A percentile compares a stretch with the other conserved stretches of the same genome.
phyloP scores from a whole-genome alignment of 2,888 invertebrate species.

The Pyrrhosoma nymphula region DNA sequence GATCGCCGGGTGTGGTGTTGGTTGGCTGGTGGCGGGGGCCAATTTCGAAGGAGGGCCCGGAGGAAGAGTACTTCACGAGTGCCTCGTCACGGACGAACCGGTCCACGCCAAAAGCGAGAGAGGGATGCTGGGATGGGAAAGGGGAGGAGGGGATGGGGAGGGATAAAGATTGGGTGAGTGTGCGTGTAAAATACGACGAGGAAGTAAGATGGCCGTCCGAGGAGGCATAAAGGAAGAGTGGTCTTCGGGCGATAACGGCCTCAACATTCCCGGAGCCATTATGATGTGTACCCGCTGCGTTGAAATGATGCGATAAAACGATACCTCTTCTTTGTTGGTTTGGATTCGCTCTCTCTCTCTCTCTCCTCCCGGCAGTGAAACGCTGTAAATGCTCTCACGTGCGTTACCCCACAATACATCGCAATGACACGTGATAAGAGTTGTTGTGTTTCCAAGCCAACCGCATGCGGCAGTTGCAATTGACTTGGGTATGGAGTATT shows the following conservation, averaged over 20 bases:
- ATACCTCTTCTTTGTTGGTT: neutral
- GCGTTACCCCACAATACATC: neutral
- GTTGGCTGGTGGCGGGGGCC: neutral
- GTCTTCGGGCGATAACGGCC: neutral
- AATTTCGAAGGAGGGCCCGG: neutral
- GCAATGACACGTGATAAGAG: too few species aligned
- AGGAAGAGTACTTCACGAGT: conserved; percentile 9
- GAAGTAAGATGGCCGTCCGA: neutral
- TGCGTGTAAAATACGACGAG: neutral
- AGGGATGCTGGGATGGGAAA: too few species aligned
- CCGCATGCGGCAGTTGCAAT: too few species aligned
- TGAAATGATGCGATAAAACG: neutral
- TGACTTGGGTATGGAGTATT: too few species aligned
- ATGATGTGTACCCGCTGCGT: neutral
- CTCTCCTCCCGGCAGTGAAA: neutral
- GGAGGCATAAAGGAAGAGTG: neutral
- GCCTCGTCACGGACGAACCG: conserved; percentile 33
- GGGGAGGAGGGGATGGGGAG: too few species aligned
- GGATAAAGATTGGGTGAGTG: too few species aligned
- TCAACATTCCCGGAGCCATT: neutral
- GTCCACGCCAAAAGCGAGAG: neutral
- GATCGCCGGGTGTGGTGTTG: neutral
- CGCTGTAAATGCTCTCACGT: neutral
- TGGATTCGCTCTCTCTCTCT: neutral
- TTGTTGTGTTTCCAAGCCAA: too few species aligned